Conservation (phyloP, 2,888 invertebrate species). For the Catocala nupta region DNA sequence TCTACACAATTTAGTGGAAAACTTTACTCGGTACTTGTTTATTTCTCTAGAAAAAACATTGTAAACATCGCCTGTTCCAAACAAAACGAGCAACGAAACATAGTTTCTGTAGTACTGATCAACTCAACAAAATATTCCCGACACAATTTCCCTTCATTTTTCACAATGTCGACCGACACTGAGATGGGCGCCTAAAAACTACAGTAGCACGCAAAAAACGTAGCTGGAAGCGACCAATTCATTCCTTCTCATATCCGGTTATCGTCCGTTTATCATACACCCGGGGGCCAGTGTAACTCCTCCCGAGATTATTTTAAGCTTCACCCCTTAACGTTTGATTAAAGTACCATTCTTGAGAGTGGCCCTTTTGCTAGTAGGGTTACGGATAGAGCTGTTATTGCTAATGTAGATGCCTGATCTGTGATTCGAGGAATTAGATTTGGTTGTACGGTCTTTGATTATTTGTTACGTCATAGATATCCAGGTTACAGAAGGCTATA, state of each 20-base stretch:
- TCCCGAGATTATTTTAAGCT: constrained; percentile 82
- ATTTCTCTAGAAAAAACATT: neutral
- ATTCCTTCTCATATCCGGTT: constrained; percentile 82
- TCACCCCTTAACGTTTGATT: constrained; percentile 83
- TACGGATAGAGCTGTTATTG: constrained; percentile 37
- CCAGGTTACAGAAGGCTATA: too few relatives aligned
- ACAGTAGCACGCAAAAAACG: constrained; percentile 76
- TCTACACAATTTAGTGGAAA: too few relatives aligned
- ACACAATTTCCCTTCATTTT: constrained; percentile 8
- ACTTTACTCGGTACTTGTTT: too few relatives aligned
- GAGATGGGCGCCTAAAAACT: constrained; percentile 60
- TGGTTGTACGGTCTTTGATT: too few relatives aligned
- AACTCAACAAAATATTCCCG: constrained; percentile 12
- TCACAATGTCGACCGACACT: constrained; percentile 39
- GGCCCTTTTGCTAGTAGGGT: constrained; percentile 43
- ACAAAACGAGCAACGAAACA: neutral
- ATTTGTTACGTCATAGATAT: too few relatives aligned
- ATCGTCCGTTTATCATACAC: constrained; percentile 84
- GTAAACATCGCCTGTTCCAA: neutral
- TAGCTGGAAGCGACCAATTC: constrained; percentile 81
- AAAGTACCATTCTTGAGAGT: constrained; percentile 68
- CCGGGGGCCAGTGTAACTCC: constrained; percentile 74
- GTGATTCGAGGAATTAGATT: too few relatives aligned
- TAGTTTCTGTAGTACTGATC: neutral
- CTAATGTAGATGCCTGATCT: constrained; percentile 17